Conservation (phyloP, 2,888 invertebrate species). For the Ichneumoninae sp. region DNA sequence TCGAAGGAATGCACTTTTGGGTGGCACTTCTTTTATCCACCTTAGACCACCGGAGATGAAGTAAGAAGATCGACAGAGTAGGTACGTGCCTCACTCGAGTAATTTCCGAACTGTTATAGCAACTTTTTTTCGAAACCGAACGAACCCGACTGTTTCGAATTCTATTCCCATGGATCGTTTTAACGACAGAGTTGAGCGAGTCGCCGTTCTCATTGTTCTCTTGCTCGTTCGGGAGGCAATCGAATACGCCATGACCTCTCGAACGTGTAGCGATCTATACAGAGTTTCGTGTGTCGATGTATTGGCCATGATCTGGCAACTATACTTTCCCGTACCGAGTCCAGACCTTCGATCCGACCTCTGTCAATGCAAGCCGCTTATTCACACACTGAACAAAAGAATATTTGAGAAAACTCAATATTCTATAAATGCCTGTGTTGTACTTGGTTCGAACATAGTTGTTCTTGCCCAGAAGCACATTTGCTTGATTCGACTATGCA, state of each 20-base stretch:
- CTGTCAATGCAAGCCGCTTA: not conserved
- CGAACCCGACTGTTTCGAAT: slow-evolving; percentile 71
- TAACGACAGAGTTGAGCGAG: slow-evolving; percentile 1
- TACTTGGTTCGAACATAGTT: too few species aligned
- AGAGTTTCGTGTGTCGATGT: slow-evolving; percentile 15
- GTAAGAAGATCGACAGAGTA: slow-evolving; percentile 13
- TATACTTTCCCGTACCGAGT: slow-evolving; percentile 5
- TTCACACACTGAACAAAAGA: not conserved
- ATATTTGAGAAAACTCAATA: too few species aligned
- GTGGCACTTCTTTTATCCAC: slow-evolving; percentile 18
- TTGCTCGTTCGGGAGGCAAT: slow-evolving; percentile 19
- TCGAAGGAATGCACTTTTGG: slow-evolving; percentile 19
- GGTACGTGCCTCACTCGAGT: not conserved
- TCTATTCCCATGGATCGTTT: slow-evolving; percentile 69
- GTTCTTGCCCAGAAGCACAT: too few species aligned
- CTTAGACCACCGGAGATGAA: not conserved
- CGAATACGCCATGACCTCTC: slow-evolving; percentile 30
- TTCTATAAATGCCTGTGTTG: too few species aligned
- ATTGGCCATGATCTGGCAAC: slow-evolving; percentile 26
- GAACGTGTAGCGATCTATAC: slow-evolving; percentile 12
- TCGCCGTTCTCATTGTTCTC: slow-evolving; percentile 17
- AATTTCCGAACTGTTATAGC: slow-evolving; percentile 70
- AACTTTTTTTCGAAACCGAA: slow-evolving; percentile 63
- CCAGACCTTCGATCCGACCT: not conserved
- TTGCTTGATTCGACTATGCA: too few species aligned